phyloP scores from a whole-genome alignment of 2,113 vertebrate species.

The Seriola dumerili region DNA sequence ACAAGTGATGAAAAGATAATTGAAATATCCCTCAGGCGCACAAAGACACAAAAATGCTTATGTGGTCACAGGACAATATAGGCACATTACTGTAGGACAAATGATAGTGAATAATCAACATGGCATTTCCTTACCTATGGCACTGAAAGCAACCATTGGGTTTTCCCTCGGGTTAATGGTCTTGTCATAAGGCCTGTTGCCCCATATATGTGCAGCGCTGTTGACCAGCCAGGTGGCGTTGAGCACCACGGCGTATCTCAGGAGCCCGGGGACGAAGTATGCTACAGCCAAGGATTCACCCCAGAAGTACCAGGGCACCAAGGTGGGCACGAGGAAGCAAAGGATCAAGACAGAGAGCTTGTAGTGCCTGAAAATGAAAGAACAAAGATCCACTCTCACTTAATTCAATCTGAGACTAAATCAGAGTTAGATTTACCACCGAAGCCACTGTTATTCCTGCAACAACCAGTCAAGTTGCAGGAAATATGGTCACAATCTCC shows the following conservation, averaged over 20 bases:
- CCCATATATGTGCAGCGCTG: slow-evolving; percentile 95
- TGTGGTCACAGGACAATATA: not conserved
- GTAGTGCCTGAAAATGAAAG: slow-evolving; percentile 86
- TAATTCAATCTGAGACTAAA: not conserved
- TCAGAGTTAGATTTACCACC: not conserved
- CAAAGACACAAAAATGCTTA: not conserved
- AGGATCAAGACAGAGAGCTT: slow-evolving; percentile 87
- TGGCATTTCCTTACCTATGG: slow-evolving; percentile 85
- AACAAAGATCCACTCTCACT: not conserved
- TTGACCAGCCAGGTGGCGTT: slow-evolving; percentile 96
- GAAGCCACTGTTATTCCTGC: no score
- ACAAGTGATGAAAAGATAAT: slow-evolving; percentile 1
- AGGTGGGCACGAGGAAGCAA: slow-evolving; percentile 89
- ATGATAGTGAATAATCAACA: not conserved
- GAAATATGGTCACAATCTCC: no score
- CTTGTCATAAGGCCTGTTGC: slow-evolving; percentile 91
- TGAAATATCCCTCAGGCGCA: not conserved
- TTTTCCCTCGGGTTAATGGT: slow-evolving; percentile 93
- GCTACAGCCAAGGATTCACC: slow-evolving; percentile 85
- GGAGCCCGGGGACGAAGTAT: slow-evolving; percentile 87
- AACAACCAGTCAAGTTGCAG: no score
- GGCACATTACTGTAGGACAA: not conserved
- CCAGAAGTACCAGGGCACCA: slow-evolving; percentile 94
- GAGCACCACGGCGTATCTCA: slow-evolving; percentile 88
- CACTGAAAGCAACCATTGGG: slow-evolving; percentile 88